Evolutionary conservation across 2,888 invertebrate genomes (phyloP), one percentile per base, ranked within the genome.

Genomic region (Anorthoa munda): DNA sequence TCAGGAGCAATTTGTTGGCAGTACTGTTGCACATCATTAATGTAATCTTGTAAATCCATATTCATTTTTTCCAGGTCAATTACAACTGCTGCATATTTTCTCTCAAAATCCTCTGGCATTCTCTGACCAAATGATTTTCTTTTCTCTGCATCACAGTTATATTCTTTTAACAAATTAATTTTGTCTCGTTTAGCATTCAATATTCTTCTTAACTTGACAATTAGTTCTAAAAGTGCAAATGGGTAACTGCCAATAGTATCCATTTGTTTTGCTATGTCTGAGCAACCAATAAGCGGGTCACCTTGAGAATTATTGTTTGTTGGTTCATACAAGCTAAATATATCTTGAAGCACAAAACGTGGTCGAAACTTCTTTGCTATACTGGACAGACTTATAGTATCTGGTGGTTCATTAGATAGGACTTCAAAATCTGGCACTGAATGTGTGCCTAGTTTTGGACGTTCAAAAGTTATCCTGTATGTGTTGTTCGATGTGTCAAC

Each of bases 371-470:
- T 98, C 88, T 98, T 98, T 45, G 98, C 97, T 90, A 99, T 98
- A 81, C 98, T 98, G 55, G 98, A 97, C 56, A 99, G 96, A 66
- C 98, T 98, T 88, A 99, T 98, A 39, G 99, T 99, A 91, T 99
- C 99, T 59, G 98, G 98, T 59, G 98, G 97, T 87, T 99, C 99
- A 93, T 99, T 99, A 2, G 99, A 99, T 92, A 99, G 96, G 80
- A 99, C 99, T 97, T 99, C 99, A 95, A 98, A 99, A 95, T 99
- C 99, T 31, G 99, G 99, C 79, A 99, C 98, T 69, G 99, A 99
- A 94, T 99, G 99, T 9, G 99, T 99, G 1, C 99, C 99, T 56
- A 99, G 96, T 60, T 99, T 99, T 59, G 97, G 97, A 67, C 99
- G 97, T 93, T 99, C 99, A 95, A 99, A 99, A 2, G 99, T 98